These are phyloP conservation scores for Entomobrya proxima DNA, from an alignment of 2,888 invertebrate species.

Conservation along the genomic window DNA sequence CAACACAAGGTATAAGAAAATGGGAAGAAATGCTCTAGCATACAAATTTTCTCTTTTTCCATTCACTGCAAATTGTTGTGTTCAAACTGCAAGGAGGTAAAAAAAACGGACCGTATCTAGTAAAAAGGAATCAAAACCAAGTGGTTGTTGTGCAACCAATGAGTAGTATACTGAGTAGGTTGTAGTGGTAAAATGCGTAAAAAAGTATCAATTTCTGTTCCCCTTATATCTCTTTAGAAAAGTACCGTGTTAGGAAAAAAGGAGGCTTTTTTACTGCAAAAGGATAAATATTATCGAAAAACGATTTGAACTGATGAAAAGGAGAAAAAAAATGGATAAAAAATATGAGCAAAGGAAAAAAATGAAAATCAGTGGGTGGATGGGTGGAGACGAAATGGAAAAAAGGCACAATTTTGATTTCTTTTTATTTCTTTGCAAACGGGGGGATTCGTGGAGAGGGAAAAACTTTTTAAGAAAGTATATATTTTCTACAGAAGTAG, in stretches of 20 bases:
- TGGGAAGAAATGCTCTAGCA: slow-evolving; percentile 37
- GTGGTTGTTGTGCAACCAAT: background rate
- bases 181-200: background rate
- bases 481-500: too few species aligned
- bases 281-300: slow-evolving; percentile 44
- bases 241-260: background rate
- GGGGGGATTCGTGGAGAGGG: too few species aligned
- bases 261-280: background rate
- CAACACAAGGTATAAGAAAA: slow-evolving; percentile 31
- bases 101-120: background rate
- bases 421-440: background rate
- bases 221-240: background rate
- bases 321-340: slow-evolving; percentile 28
- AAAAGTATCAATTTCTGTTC: slow-evolving; percentile 18
- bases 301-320: slow-evolving; percentile 42
- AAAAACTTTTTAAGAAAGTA: background rate
- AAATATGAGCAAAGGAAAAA: slow-evolving; percentile 29
- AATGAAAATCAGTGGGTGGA: slow-evolving; percentile 50
- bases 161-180: background rate
- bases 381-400: slow-evolving; percentile 1
- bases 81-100: background rate
- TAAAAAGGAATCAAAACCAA: background rate
- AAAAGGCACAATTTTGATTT: slow-evolving; percentile 9
- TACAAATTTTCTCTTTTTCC: slow-evolving; percentile 55
- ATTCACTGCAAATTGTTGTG: background rate